phyloP scores from a whole-genome alignment of 2,797 vertebrate species.

The Lindbergichthys nudifrons region DNA sequence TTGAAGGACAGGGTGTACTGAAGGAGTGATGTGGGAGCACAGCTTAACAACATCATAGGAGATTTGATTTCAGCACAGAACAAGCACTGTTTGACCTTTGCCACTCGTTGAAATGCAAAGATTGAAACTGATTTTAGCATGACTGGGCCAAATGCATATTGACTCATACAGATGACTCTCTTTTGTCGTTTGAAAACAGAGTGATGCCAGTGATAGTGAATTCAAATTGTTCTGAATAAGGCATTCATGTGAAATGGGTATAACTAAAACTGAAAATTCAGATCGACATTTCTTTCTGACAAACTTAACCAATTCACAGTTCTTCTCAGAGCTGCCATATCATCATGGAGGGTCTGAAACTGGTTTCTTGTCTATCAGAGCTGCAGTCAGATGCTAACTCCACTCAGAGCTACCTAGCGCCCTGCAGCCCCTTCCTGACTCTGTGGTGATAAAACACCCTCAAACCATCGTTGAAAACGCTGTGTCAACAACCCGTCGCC shows the following conservation, averaged over 20 bases:
- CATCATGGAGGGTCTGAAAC: conserved; percentile 22
- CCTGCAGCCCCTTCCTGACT: not conserved
- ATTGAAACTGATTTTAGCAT: not conserved
- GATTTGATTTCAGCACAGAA: conserved; percentile 28
- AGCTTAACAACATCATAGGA: conserved; percentile 18
- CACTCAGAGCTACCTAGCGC: conserved; percentile 14
- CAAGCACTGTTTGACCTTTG: conserved; percentile 18
- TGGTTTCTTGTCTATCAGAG: conserved; percentile 12
- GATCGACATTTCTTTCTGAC: not conserved
- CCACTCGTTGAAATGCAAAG: not conserved
- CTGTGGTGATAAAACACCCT: conserved; percentile 22
- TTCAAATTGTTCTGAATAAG: not conserved
- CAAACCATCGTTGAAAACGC: conserved; percentile 31
- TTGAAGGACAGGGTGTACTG: conserved; percentile 30
- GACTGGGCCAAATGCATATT: not conserved
- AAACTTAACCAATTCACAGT: not conserved
- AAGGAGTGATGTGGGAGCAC: conserved; percentile 31
- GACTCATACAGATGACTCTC: not conserved
- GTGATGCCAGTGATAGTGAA: not conserved
- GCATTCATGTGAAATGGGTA: conserved; percentile 1
- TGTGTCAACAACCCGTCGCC: conserved; percentile 54
- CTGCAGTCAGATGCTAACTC: conserved; percentile 18
- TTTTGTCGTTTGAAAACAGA: not conserved
- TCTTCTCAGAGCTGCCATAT: not conserved
- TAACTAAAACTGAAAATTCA: not conserved